Conservation (phyloP, 2,888 invertebrate species). For the Priocnemis perturbator region DNA sequence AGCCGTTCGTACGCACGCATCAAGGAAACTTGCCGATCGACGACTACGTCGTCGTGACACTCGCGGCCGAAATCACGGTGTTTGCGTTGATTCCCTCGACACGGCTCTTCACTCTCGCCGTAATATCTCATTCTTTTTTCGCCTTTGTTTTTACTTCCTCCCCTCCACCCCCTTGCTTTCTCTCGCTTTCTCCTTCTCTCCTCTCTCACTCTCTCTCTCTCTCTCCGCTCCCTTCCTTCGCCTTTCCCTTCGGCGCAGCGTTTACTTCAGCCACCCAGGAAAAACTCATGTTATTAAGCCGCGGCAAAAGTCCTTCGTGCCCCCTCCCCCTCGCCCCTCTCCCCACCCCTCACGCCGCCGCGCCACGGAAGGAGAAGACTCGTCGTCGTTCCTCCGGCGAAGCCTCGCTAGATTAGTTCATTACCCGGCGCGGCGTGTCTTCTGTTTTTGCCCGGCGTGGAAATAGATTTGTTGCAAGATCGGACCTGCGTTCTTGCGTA, state of each 20-base stretch:
- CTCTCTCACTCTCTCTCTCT: neutral
- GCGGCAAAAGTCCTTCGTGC: conserved; percentile 61
- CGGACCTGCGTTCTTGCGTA: conserved; percentile 54
- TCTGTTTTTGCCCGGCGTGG: conserved; percentile 68
- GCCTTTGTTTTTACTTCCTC: conserved; percentile 12
- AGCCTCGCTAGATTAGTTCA: conserved; percentile 71
- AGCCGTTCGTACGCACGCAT: too few relatives aligned
- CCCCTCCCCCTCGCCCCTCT: conserved; percentile 42
- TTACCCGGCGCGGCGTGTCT: conserved; percentile 68
- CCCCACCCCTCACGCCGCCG: conserved; percentile 18
- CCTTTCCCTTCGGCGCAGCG: conserved; percentile 26
- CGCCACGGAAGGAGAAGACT: conserved; percentile 1
- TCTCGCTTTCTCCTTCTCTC: conserved; percentile 19
- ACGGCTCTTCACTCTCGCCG: too few relatives aligned
- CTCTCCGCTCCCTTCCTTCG: neutral
- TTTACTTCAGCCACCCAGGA: conserved; percentile 59
- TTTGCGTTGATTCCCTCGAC: neutral
- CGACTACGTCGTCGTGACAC: too few relatives aligned
- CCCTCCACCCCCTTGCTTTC: conserved; percentile 24
- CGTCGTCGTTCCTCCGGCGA: conserved; percentile 25
- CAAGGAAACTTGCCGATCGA: too few relatives aligned
- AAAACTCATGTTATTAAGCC: conserved; percentile 73
- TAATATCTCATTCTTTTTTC: neutral
- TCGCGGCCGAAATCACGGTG: conserved; percentile 1
- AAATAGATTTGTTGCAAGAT: conserved; percentile 73